Evolutionary conservation across 1,140 invertebrate species (phyloP).

Genomic region (Drosophila arawakana): DNA sequence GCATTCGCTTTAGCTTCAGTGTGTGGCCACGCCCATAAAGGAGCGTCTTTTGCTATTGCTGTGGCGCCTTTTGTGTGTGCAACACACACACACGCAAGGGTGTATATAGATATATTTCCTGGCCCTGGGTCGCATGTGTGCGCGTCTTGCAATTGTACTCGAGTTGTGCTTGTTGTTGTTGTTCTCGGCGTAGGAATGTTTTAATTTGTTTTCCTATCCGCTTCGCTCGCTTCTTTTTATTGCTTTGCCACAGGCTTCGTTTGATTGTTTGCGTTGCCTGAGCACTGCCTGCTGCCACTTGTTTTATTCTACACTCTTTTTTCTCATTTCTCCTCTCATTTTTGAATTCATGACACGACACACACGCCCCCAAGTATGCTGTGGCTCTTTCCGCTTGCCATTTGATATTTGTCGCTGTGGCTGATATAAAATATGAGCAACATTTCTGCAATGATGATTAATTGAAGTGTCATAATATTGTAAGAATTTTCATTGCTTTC

Average conservation of each 20-base stretch:
- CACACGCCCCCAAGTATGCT: slow-evolving; percentile 72
- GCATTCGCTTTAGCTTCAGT: slow-evolving; percentile 63
- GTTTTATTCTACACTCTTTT: slow-evolving; percentile 14
- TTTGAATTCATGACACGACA: slow-evolving; percentile 80
- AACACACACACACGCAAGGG: slow-evolving; percentile 18
- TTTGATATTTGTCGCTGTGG: slow-evolving; percentile 47
- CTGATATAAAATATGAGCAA: slow-evolving; percentile 63
- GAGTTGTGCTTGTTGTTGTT: slow-evolving; percentile 20
- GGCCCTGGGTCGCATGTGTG: slow-evolving; percentile 33
- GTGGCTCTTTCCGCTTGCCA: slow-evolving; percentile 52
- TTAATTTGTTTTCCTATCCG: slow-evolving; percentile 84
- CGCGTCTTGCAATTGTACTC: slow-evolving; percentile 43
- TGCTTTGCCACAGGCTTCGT: slow-evolving; percentile 71
- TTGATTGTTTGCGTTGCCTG: slow-evolving; percentile 77
- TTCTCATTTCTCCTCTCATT: slow-evolving; percentile 16
- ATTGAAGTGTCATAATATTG: slow-evolving; percentile 76
- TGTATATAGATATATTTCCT: slow-evolving; percentile 4
- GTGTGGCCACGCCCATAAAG: slow-evolving; percentile 43
- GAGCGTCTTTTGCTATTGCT: slow-evolving; percentile 31
- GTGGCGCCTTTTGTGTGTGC: slow-evolving; percentile 43
- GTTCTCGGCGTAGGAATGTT: slow-evolving; percentile 73
- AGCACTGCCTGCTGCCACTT: slow-evolving; percentile 38
- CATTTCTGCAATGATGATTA: slow-evolving; percentile 70
- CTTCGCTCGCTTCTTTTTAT: slow-evolving; percentile 76
- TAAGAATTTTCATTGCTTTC: slow-evolving; percentile 66